These are phyloP conservation scores for Centruroides sculpturatus DNA, from an alignment of 1,140 invertebrate species.

Conservation along the genomic window DNA sequence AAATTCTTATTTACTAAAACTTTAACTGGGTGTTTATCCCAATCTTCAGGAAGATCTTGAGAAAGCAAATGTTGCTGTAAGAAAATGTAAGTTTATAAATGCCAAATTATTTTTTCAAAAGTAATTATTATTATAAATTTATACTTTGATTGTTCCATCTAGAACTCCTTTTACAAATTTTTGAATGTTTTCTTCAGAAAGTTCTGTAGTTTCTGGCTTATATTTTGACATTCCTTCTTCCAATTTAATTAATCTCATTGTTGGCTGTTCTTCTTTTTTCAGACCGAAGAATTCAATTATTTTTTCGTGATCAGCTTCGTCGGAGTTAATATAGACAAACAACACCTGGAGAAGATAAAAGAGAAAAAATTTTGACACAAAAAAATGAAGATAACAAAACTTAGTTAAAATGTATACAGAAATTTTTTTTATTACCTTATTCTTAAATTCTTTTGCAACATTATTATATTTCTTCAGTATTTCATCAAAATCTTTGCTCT, in stretches of 20 bases:
- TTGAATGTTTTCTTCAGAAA: constrained; percentile 58
- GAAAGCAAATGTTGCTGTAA: constrained; percentile 68
- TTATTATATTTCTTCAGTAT: constrained; percentile 55
- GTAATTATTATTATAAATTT: background rate
- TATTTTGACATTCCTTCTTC: constrained; percentile 98
- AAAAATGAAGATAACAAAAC: too few species aligned
- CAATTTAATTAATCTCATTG: constrained; percentile 81
- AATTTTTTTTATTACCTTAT: constrained; percentile 22
- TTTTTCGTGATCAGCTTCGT: constrained; percentile 87
- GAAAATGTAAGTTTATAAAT: background rate
- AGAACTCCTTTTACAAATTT: constrained; percentile 76
- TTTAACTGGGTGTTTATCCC: constrained; percentile 92
- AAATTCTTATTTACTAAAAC: constrained; percentile 91
- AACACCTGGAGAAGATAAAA: constrained; percentile 45
- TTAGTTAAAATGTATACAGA: too few species aligned
- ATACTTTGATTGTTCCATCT: constrained; percentile 73
- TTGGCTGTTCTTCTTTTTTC: constrained; percentile 79
- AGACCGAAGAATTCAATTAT: constrained; percentile 99
- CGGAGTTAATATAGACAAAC: constrained; percentile 88
- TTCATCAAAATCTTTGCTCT: constrained; percentile 59
- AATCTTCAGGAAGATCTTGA: constrained; percentile 90
- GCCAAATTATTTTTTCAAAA: background rate
- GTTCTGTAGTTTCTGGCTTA: constrained; percentile 64
- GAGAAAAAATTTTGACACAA: too few species aligned
- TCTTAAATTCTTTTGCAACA: constrained; percentile 76